Base-by-base conservation (phyloP, 2,797 vertebrate species). In the Champsocephalus gunnari region DNA sequence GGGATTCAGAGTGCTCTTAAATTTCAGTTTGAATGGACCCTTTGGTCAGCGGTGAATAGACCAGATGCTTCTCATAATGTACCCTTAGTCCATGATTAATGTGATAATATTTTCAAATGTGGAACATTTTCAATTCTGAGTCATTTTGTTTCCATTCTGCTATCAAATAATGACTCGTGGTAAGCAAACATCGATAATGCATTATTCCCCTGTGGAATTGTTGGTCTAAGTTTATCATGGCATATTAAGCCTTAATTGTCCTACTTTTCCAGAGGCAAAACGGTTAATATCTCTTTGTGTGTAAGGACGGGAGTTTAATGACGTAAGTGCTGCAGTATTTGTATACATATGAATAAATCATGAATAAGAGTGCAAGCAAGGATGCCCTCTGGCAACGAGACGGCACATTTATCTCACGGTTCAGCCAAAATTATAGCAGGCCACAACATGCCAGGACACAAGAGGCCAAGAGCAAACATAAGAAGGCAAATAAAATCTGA, bases 281-380 rank as follows among this genome's bases (percentile, higher is more conserved):
- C 60, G 53, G 74, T 68, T 77, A 28, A 75, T 73, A 53, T 71
- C 21, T 79, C 24, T 77, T 3, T 14, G 28, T 28, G 28, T 76
- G 55, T 48, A 56, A 55, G 61, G 24, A 24, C 24, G 24, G 24
- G 49, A 51, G 54, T 41, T 41, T 85, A 74, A 87, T 81, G 66
- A 84, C 65, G 82, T 61, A 47, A 66, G 57, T 50, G 69, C 78
- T 65, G 48, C 65, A 60, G 75, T 62, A 66, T 75, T 69, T 80
- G 56, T 70, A 60, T 75, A 49, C 48, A 62, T 74, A 61, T 77
- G 58, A 58, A 75, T 81, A 71, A 75, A 80, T 87, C 66, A 67
- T 61, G n/a, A 58, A 70, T 55, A 57, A 60, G 7, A 63, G 57
- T 67, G 60, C 9, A 16, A 50, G 72, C 43, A 73, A 55, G 51